Evolutionary conservation across 2,888 invertebrate species (phyloP).

Genomic region (Agonum fuliginosum): DNA sequence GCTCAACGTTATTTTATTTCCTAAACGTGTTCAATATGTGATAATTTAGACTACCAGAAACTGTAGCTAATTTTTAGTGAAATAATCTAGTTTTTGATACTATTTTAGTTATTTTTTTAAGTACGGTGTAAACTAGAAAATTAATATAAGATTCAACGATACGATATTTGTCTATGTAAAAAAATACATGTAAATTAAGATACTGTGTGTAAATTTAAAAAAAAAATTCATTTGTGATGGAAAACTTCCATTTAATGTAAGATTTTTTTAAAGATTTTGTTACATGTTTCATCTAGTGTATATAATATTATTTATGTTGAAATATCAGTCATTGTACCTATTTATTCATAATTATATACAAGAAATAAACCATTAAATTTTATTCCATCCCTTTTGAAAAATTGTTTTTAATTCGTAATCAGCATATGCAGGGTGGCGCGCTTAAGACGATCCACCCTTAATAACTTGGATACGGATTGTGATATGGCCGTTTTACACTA

Average conservation of each 20-base stretch:
- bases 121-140: slow-evolving; percentile 34
- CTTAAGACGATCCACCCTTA: too few species aligned
- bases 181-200: neutral
- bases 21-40: slow-evolving; percentile 28
- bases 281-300: neutral
- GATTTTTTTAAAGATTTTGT: neutral
- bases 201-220: neutral
- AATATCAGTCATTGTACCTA: neutral
- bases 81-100: slow-evolving; percentile 4
- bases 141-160: neutral
- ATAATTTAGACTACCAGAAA: slow-evolving; percentile 25
- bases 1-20: slow-evolving; percentile 31
- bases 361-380: neutral
- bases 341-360: neutral
- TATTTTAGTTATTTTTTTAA: neutral
- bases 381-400: neutral
- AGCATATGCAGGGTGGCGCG: too few species aligned
- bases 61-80: too few species aligned
- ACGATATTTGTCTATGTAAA: slow-evolving; percentile 3
- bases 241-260: neutral
- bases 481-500: too few species aligned
- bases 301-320: neutral
- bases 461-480: too few species aligned
- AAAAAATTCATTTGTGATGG: neutral
- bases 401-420: too few species aligned